Evolutionary conservation across 2,797 vertebrate genomes (phyloP).

Genomic region (Arrhamphus sclerolepis): DNA sequence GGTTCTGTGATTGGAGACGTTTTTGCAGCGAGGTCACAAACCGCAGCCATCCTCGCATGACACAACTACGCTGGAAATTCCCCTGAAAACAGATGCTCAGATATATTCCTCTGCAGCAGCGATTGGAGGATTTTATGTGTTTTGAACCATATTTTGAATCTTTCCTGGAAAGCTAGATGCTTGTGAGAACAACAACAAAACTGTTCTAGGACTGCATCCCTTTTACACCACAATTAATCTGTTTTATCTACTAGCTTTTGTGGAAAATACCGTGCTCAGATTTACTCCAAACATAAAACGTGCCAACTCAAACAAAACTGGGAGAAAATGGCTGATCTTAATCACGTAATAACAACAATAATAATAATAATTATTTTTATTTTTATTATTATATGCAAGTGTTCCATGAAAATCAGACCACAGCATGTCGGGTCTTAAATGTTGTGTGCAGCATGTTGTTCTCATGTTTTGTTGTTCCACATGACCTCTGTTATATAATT

Average conservation of each 20-base stretch:
- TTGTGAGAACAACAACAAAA: background rate
- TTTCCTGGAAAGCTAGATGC: too few relatives aligned
- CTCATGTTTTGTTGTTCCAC: too few relatives aligned
- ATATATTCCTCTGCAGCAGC: background rate
- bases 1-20: slow-evolving; percentile 16
- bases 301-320: slow-evolving; percentile 43
- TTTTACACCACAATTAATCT: slow-evolving; percentile 26
- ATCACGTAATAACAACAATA: too few relatives aligned
- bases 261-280: slow-evolving; percentile 9
- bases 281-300: slow-evolving; percentile 34
- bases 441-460: too few relatives aligned
- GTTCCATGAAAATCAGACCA: too few relatives aligned
- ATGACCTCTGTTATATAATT: too few relatives aligned
- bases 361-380: too few relatives aligned
- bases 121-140: background rate
- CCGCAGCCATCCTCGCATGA: slow-evolving; percentile 11
- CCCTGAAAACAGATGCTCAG: background rate
- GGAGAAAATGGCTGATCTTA: slow-evolving; percentile 3
- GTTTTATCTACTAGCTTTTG: slow-evolving; percentile 17
- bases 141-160: too few relatives aligned
- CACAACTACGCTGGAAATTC: slow-evolving; percentile 1
- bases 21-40: slow-evolving; percentile 13
- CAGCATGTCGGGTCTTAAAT: too few relatives aligned
- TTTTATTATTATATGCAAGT: too few relatives aligned
- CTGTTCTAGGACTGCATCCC: slow-evolving; percentile 8